Conservation (phyloP, 2,113 vertebrate genomes). For the Thamnophis sirtalis region DNA sequence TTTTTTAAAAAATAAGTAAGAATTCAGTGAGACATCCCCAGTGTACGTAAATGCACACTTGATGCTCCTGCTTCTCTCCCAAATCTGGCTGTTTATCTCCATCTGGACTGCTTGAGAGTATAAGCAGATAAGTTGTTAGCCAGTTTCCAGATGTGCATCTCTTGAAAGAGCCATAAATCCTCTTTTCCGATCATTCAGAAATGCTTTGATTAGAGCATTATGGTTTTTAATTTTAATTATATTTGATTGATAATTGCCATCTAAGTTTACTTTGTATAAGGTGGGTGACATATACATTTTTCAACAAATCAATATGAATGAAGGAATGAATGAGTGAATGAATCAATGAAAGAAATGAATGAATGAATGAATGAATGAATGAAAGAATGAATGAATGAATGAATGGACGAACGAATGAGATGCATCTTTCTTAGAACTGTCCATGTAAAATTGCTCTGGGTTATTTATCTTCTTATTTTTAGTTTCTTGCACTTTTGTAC, state of each 20-base stretch:
- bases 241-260: neutral
- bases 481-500: neutral
- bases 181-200: neutral
- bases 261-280: neutral
- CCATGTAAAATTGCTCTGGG: neutral
- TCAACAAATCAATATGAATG: neutral
- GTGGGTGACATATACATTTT: neutral
- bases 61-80: neutral
- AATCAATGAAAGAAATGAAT: too few relatives aligned
- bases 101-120: neutral
- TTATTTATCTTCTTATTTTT: neutral
- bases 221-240: neutral
- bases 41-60: neutral
- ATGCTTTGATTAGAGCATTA: neutral
- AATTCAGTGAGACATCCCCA: neutral
- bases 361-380: neutral
- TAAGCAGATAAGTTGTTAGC: neutral
- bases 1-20: neutral
- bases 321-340: neutral
- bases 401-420: neutral
- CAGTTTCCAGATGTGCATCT: neutral
- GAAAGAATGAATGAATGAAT: neutral
- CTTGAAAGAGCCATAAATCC: neutral
- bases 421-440: neutral
- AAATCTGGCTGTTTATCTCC: neutral